Conservation (phyloP, 2,113 vertebrate genomes). For the Clarias batrachus region DNA sequence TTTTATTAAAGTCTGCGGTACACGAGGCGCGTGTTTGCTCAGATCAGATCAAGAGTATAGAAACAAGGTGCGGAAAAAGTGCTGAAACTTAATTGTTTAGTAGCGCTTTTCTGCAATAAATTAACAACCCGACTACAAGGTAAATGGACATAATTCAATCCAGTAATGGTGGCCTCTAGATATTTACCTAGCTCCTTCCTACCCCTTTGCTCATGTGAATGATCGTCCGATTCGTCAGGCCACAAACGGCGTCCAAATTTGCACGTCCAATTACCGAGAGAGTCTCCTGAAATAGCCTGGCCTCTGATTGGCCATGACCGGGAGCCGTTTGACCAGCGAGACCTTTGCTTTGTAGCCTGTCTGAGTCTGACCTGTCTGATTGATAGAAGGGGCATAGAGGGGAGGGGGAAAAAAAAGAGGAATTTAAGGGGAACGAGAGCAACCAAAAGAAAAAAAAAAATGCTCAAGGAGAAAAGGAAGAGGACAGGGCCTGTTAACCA, state of each 20-base stretch:
- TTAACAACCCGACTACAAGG: not conserved
- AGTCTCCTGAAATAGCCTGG: conserved; percentile 38
- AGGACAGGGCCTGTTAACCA: conserved; percentile 49
- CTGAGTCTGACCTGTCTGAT: conserved; percentile 34
- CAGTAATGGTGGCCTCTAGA: not conserved
- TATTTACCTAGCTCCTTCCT: conserved; percentile 10
- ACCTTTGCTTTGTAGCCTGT: conserved; percentile 36
- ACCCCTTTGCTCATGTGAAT: conserved; percentile 11
- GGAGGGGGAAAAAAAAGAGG: not conserved
- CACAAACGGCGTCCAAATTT: conserved; percentile 23
- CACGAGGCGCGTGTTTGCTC: not conserved
- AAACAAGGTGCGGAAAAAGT: not conserved
- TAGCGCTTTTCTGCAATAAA: not conserved
- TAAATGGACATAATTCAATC: conserved; percentile 19
- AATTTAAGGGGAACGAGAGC: not conserved
- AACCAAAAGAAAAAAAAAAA: conserved; percentile 4
- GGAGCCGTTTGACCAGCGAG: conserved; percentile 37
- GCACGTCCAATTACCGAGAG: conserved; percentile 30
- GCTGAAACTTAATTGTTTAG: not conserved
- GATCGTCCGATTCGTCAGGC: conserved; percentile 12
- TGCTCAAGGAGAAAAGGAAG: not conserved
- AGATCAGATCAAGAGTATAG: not conserved
- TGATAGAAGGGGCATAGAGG: not conserved
- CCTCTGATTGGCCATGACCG: conserved; percentile 36
- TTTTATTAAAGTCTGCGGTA: conserved; percentile 1